These are phyloP conservation scores for Trinorchestia longiramus DNA, from an alignment of 1,140 invertebrate species.

Conservation along the genomic window DNA sequence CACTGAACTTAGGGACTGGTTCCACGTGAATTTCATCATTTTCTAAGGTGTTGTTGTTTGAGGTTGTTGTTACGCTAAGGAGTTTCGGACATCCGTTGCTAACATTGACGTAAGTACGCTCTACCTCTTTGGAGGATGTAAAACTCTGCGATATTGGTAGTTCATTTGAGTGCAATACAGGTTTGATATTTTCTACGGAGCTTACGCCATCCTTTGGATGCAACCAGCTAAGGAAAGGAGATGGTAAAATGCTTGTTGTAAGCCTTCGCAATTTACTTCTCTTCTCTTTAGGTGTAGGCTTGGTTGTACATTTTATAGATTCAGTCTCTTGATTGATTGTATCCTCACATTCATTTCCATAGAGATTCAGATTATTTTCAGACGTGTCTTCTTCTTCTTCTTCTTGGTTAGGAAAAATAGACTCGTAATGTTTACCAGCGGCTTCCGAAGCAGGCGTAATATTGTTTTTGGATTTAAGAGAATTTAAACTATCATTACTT, in stretches of 20 bases:
- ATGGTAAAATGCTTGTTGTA: conserved; percentile 17
- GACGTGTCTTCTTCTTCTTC: neutral
- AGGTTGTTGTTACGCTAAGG: neutral
- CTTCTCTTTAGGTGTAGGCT: neutral
- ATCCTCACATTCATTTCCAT: neutral
- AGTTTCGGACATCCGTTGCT: neutral
- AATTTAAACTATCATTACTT: neutral
- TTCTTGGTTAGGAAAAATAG: neutral
- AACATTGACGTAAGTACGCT: neutral
- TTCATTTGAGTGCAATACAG: neutral
- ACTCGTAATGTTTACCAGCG: neutral
- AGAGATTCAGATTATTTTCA: neutral
- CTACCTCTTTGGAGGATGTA: neutral
- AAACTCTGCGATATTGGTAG: neutral
- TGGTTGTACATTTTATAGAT: neutral
- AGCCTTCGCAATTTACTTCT: conserved; percentile 28
- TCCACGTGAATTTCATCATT: neutral
- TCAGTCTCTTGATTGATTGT: neutral
- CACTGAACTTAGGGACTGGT: neutral
- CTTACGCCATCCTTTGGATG: neutral
- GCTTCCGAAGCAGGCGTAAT: neutral
- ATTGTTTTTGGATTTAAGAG: neutral
- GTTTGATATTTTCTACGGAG: neutral
- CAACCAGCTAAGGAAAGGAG: conserved; percentile 6
- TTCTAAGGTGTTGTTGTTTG: neutral